Base-by-base conservation (phyloP, 2,888 invertebrate species). In the Danaus chrysippus region DNA sequence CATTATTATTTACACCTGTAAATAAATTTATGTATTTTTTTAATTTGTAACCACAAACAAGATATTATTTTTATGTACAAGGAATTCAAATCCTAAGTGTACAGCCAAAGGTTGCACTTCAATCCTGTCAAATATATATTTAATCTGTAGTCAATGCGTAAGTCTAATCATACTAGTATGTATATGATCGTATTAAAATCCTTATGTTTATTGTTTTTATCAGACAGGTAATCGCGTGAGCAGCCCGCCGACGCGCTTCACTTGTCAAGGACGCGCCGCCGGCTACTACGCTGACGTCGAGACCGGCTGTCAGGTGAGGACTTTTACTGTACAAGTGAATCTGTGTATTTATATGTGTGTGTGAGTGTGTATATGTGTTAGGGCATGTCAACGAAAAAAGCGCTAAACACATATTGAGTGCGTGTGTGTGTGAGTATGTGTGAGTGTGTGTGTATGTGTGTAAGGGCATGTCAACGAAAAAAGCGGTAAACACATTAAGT, bases 251-350 rank as follows among this genome's bases (percentile, higher is more conserved):
- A 92, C 93, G 8, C 87, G 91, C 67, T 95, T 95, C 81, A 93
- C 94, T 0, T 95, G 95, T 70, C 82, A 89, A 42, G 94, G 94
- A 46, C 90, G 94, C 23, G 91, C 92, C 5, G 82, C 94, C 0
- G 95, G 95, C 0, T 95, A 95, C 79, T 95, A 95, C 75, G 95
- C 95, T 1, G 95, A 95, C 75, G 87, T 95, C 57, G 93, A 94
- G 65, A 93, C 94, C 8, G 95, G 94, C 56, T 95, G 95, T 76
- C 94, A 95, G 92, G 94, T 94, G 78, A 82, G 77, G 11, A 19
- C 42, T 49, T 41, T 12, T 46, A 49, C 15, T 49, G 6, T 34
- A 34, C 8, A 34, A 6, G 23, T 5, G 23, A 34, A 2, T 46
- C 15, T 46, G 10, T n/a, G 15, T 9, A 1, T n/a, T 13, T 12